These are phyloP conservation scores for Caenorhabditis drosophilae DNA, from an alignment of 2,888 invertebrate genomes.

Conservation along the genomic window DNA sequence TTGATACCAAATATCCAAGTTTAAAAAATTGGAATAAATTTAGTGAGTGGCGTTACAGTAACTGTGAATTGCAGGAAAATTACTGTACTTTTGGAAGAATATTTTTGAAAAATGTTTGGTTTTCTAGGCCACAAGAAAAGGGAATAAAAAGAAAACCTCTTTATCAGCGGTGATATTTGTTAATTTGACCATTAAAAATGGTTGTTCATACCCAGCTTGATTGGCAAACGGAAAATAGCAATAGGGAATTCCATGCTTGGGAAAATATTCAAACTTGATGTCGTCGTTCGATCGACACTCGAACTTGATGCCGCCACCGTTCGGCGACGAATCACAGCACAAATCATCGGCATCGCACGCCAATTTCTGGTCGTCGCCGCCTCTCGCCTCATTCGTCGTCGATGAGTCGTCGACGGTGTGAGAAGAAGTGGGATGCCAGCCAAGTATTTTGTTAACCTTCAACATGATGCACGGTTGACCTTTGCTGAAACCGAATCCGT, in stretches of 20 bases:
- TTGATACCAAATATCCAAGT: no score
- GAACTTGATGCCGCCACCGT: conserved; percentile 28
- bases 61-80: no score
- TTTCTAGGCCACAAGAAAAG: no score
- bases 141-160: conserved; percentile 9
- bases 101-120: no score
- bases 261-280: conserved; percentile 23
- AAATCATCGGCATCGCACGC: conserved; percentile 1
- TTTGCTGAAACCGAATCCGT: conserved; percentile 36
- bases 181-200: conserved; percentile 33
- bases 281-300: conserved; percentile 14
- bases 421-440: conserved; percentile 21
- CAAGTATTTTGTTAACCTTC: conserved; percentile 35
- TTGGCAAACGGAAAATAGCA: conserved; percentile 34
- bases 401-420: no score
- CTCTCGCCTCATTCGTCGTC: no score
- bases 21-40: no score
- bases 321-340: no score
- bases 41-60: no score
- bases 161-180: conserved; percentile 18
- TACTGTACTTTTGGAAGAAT: no score
- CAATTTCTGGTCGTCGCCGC: no score
- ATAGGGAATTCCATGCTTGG: conserved; percentile 26
- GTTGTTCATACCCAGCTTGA: conserved; percentile 34
- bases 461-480: conserved; percentile 41